A percentile compares a stretch with the other conserved stretches of the same genome.
Evolutionary conservation across 2,113 vertebrate genomes (phyloP).

Genomic region (Mystacornis crossleyi): DNA sequence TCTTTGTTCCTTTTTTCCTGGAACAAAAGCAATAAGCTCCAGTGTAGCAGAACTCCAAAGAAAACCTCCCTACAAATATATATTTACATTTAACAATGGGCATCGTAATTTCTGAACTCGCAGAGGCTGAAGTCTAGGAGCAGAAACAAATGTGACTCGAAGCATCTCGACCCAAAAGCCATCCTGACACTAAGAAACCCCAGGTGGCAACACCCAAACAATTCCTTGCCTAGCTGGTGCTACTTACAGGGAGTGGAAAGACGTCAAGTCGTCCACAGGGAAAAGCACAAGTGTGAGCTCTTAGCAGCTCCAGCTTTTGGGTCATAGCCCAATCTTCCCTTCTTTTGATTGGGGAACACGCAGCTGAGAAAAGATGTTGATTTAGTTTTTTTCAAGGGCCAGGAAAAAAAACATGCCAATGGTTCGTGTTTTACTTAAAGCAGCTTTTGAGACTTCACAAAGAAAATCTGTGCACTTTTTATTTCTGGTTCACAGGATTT

Average conservation of each 20-base stretch:
- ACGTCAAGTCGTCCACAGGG: not conserved
- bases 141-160: not conserved
- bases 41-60: not conserved
- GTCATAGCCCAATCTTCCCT: not conserved
- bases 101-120: not conserved
- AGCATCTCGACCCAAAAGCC: not conserved
- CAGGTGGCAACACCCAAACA: not conserved
- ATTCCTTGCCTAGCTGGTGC: not conserved
- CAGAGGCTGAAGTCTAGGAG: not conserved
- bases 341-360: not conserved
- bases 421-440: conserved; percentile 68
- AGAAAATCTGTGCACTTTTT: conserved; percentile 79
- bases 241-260: not conserved
- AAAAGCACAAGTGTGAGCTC: not conserved
- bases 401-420: conserved; percentile 20
- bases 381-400: not conserved
- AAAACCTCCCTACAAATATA: not conserved
- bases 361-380: not conserved
- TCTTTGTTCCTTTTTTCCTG: not conserved
- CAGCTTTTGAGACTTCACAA: conserved; percentile 67
- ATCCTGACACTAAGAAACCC: not conserved
- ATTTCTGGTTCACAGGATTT: conserved; percentile 84
- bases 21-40: not conserved
- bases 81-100: not conserved
- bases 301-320: not conserved